Evolutionary conservation across 2,888 invertebrate species (phyloP), one percentile per base, ranked within the genome.

Genomic region (Zele albiditarsus): DNA sequence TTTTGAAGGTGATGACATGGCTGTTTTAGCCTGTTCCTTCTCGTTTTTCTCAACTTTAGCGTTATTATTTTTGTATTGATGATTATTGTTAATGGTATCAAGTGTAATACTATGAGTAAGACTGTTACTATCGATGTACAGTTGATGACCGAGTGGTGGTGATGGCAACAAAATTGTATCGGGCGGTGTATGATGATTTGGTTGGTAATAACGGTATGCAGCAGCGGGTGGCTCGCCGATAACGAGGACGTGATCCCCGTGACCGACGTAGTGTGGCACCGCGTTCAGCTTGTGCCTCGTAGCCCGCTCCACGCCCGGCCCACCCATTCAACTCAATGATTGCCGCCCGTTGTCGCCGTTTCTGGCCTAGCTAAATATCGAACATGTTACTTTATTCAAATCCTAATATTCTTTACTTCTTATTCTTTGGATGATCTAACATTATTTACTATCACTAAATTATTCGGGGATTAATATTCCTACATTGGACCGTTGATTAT

Each of bases 321-420:
- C 87, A 87, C 88, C 88, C 88, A 88, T 88, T 88, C 88, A 87
- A 88, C 85, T 84, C 84, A 85, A 82, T 88, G 83, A 81, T 84
- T 84, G 80, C 79, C 83, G 81, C 82, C 81, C 80, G 82, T 82
- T 83, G 84, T 84, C 85, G 84, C 85, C 83, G 82, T 85, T 82
- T 83, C 84, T 80, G 53, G 70, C 73, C 77, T 77, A 63, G 62
- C 78, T 80, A 70, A 69, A 74, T 8, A 65, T 57, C 58, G 62
- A 65, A 33, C 31, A 63, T n/a, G 33, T 33, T 46, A 63, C 62
- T 49, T 68, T 28, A 62, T 38, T 57, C 28, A 27, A 60, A 73
- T 31, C 33, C n/a, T 57, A 25, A 53, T 42, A 73, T 68, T 71
- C 62, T 46, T 38, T 2, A 38, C 38, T 2, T 2, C 38, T 38